These are phyloP conservation scores for Vesta saturnalis DNA, from an alignment of 2,888 invertebrate genomes.

Conservation along the genomic window DNA sequence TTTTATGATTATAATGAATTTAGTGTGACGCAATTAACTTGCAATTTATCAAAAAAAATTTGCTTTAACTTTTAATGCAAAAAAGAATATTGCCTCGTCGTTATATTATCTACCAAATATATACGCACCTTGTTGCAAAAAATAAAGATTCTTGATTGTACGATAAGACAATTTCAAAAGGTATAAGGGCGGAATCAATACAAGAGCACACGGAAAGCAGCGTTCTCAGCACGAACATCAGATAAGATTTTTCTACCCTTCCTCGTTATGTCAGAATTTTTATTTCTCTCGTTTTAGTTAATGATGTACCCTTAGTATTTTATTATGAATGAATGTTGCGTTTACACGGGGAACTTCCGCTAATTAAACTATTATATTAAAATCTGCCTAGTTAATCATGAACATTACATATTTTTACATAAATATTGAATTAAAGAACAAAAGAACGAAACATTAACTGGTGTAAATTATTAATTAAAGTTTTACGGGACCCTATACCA, in stretches of 20 bases:
- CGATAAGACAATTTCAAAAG: constrained; percentile 29
- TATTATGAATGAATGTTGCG: constrained; percentile 10
- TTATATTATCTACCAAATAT: no score
- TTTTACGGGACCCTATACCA: constrained; percentile 6
- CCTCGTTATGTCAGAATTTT: constrained; percentile 24
- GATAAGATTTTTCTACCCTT: constrained; percentile 47
- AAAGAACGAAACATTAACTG: background rate
- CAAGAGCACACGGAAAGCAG: constrained; percentile 47
- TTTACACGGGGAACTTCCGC: constrained; percentile 9
- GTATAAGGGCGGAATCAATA: constrained; percentile 56
- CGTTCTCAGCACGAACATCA: constrained; percentile 57
- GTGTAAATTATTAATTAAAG: constrained; percentile 10
- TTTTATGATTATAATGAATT: no score
- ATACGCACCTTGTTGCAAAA: background rate
- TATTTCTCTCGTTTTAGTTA: background rate
- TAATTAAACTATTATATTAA: constrained; percentile 15
- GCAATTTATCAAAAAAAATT: no score
- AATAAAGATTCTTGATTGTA: background rate
- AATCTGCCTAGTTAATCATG: constrained; percentile 13
- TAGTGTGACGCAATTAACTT: no score
- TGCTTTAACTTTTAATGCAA: no score
- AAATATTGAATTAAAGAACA: constrained; percentile 14
- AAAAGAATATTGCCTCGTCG: no score
- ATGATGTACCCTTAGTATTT: constrained; percentile 4
- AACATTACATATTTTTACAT: constrained; percentile 14